Base-by-base conservation (phyloP, 2,113 vertebrate species). In the Falco punctatus region DNA sequence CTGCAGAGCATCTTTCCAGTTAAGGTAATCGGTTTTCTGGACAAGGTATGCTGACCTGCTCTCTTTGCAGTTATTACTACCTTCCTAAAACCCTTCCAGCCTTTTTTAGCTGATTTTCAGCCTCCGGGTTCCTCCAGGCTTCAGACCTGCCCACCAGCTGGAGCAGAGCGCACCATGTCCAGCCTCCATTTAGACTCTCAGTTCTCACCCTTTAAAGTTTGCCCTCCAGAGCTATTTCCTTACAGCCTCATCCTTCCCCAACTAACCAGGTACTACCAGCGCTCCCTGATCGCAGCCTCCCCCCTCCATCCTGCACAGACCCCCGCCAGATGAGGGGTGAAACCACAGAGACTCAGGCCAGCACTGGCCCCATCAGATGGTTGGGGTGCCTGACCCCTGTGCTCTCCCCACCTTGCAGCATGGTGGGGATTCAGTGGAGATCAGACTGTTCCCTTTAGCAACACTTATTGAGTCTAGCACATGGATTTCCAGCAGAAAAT, bases 281-380 rank as follows among this genome's bases (percentile, higher is more conserved):
- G 6, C 58, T 42, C 22, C 35, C n/a, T 1, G 3, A 7, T 57
- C 5, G 0, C 40, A 69, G 59, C 15, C 40, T 55, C 19, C 62
- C 52, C 1, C 4, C 66, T 69, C 32, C 32, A 6, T 9, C 9
- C 81, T 26, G 38, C 61, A 4, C 55, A 75, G 57, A 52, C n/a
- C 49, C 26, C 57, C 66, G 3, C 3, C 44, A 35, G 30, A 38
- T 0, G 0, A 38, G 35, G 71, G 55, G 16, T 52, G 58, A 74
- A 57, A 40, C 23, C 15, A 0, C 11, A 2, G 32, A 19, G 35
- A 26, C 17, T 26, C 1, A 2, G 16, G n/a, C 32, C 27, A 40
- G 33, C 58, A 72, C 30, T 1, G 0, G n/a, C 8, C 42, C 40
- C 3, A 0, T 11, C 1, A 1, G n/a, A 35, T 5, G 21, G 10